These are phyloP conservation scores for Parnassius smintheus DNA, from an alignment of 2,888 invertebrate genomes.

Conservation along the genomic window DNA sequence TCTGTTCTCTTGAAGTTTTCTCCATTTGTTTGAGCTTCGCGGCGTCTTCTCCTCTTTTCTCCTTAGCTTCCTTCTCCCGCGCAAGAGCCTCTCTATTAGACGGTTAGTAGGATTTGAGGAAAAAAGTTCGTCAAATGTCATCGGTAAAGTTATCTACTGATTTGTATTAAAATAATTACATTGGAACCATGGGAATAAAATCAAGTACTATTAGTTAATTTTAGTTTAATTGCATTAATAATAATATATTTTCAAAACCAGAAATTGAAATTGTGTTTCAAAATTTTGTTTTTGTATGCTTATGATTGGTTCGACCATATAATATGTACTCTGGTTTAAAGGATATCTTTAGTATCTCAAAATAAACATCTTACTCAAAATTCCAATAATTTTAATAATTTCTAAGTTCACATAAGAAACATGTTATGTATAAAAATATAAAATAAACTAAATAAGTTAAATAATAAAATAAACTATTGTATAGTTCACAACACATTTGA, in stretches of 20 bases:
- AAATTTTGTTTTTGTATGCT: too few species aligned
- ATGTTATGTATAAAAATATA: background rate
- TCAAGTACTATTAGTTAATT: too few species aligned
- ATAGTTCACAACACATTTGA: background rate
- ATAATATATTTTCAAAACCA: too few species aligned
- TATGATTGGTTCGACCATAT: too few species aligned
- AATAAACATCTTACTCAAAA: background rate
- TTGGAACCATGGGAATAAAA: too few species aligned
- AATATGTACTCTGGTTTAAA: too few species aligned
- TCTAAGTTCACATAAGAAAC: background rate
- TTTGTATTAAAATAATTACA: too few species aligned
- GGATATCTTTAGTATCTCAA: too few species aligned
- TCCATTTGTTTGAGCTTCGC: conserved; percentile 67
- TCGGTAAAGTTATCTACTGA: background rate
- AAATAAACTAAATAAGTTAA: background rate
- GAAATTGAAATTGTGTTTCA: too few species aligned
- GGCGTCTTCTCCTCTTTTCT: conserved; percentile 65
- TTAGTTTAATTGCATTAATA: too few species aligned
- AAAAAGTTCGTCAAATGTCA: conserved; percentile 8
- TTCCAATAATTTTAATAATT: background rate
- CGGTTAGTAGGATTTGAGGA: conserved; percentile 40
- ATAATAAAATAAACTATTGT: background rate
- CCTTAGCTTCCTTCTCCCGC: conserved; percentile 65
- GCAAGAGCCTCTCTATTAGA: conserved; percentile 74
- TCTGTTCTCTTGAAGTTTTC: conserved; percentile 74